Evolutionary conservation across 2,888 invertebrate genomes (phyloP).

Genomic region (Stictocephala bisonia): DNA sequence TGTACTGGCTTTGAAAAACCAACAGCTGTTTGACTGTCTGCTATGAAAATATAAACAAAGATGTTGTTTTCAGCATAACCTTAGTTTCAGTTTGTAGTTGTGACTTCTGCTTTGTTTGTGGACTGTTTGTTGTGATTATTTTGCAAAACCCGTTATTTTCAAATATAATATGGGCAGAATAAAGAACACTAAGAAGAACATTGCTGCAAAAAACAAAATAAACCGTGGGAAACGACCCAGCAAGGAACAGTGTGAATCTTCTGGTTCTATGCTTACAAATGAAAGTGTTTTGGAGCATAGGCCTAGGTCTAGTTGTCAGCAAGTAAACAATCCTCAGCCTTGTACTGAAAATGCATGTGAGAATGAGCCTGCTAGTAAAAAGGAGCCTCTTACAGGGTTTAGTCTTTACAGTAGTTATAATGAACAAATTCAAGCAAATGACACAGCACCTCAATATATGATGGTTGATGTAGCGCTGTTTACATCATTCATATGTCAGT

Average conservation of each 20-base stretch:
- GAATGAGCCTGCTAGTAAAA: constrained; percentile 16
- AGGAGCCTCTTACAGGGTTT: constrained; percentile 24
- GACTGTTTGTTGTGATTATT: no score
- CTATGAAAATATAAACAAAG: neutral
- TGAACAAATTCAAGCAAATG: constrained; percentile 26
- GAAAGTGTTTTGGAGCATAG: constrained; percentile 17
- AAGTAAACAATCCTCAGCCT: neutral
- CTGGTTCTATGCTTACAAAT: no score
- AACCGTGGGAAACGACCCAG: constrained; percentile 1
- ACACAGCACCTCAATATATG: constrained; percentile 26
- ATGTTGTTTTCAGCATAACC: neutral
- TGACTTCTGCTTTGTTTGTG: no score
- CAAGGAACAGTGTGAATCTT: neutral
- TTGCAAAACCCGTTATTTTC: no score
- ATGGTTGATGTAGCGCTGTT: constrained; percentile 13
- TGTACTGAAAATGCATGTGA: constrained; percentile 16
- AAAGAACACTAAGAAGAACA: no score
- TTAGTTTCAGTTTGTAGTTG: neutral
- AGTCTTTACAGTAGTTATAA: constrained; percentile 24
- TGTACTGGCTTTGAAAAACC: neutral
- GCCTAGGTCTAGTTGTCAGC: neutral
- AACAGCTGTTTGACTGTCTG: neutral
- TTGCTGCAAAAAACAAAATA: neutral
- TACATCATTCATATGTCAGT: constrained; percentile 20
- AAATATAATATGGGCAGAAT: no score